A percentile compares a stretch with the other conserved stretches of the same genome.
Evolutionary conservation across 2,113 vertebrate genomes (phyloP).

Genomic region (Epinephelus moara): DNA sequence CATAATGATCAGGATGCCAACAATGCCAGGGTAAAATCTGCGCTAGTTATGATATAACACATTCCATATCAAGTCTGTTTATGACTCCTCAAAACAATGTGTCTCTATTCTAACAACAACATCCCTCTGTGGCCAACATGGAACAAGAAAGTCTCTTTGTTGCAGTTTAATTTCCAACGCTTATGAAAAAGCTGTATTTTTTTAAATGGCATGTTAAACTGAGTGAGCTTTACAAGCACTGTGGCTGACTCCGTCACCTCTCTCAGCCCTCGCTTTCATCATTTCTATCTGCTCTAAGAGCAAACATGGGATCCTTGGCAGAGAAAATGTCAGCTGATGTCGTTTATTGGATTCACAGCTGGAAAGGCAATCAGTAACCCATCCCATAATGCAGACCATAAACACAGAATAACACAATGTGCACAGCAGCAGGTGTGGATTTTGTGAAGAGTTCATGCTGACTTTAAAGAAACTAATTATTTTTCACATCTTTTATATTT

Average conservation of each 20-base stretch:
- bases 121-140: neutral
- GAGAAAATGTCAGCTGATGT: constrained; percentile 32
- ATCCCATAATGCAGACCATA: constrained; percentile 5
- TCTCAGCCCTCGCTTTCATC: constrained; percentile 18
- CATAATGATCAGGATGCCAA: neutral
- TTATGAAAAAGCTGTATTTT: constrained; percentile 26
- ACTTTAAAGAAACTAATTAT: neutral
- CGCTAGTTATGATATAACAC: neutral
- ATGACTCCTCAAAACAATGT: constrained; percentile 28
- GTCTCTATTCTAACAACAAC: constrained; percentile 32
- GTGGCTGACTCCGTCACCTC: constrained; percentile 27
- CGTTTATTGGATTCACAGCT: constrained; percentile 52
- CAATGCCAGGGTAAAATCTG: constrained; percentile 21
- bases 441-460: neutral
- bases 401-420: neutral
- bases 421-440: constrained; percentile 37
- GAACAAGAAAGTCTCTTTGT: constrained; percentile 13
- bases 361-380: constrained; percentile 30
- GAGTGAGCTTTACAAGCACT: constrained; percentile 47
- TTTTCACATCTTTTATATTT: neutral
- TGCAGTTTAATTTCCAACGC: constrained; percentile 28
- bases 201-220: constrained; percentile 30
- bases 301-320: constrained; percentile 16
- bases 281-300: constrained; percentile 35
- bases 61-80: constrained; percentile 30